These are phyloP conservation scores for Timema podura DNA, from an alignment of 2,888 invertebrate species.

Conservation along the genomic window DNA sequence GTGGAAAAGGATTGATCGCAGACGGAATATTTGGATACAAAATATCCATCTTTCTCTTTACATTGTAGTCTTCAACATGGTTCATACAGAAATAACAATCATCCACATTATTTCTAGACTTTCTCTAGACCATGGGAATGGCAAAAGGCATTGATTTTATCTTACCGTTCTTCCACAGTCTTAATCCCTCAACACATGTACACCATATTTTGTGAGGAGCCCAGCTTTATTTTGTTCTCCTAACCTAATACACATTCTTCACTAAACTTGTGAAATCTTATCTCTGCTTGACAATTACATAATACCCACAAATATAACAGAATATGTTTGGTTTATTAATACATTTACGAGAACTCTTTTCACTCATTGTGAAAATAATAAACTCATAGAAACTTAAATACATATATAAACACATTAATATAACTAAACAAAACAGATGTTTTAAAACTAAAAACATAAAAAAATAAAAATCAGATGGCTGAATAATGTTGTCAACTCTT, in stretches of 20 bases:
- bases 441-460: no score
- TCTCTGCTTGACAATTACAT: neutral
- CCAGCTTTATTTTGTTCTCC: neutral
- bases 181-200: conserved; percentile 4
- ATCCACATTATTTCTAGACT: neutral
- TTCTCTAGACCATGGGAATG: neutral
- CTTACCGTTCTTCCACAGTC: conserved; percentile 9
- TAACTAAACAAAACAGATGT: no score
- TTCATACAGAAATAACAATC: neutral
- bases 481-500: no score
- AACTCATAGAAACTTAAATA: no score
- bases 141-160: neutral
- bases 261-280: neutral
- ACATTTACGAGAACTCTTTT: neutral
- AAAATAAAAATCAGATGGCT: no score
- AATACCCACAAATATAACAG: neutral
- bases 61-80: neutral
- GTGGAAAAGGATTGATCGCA: no score
- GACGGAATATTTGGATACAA: no score
- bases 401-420: no score
- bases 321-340: neutral
- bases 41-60: neutral
- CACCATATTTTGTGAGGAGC: neutral
- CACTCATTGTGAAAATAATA: neutral
- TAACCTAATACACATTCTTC: neutral